These are phyloP conservation scores for Pyrocoelia pectoralis DNA, from an alignment of 2,888 invertebrate genomes.

Conservation along the genomic window DNA sequence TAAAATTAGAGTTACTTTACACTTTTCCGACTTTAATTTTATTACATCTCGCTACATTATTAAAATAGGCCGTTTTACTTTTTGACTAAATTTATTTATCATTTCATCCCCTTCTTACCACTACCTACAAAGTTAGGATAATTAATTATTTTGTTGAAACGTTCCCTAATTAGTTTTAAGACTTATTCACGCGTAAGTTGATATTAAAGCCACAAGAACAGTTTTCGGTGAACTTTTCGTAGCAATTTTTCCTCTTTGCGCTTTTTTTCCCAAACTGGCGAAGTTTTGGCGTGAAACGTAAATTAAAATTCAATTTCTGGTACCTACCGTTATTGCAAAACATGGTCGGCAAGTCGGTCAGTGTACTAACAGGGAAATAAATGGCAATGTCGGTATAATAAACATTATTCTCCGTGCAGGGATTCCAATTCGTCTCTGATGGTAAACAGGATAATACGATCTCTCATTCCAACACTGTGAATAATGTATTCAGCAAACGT, in stretches of 20 bases:
- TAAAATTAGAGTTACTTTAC: too few relatives aligned
- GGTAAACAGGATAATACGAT: slow-evolving; percentile 19
- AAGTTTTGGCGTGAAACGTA: too few relatives aligned
- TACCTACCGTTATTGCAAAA: slow-evolving; percentile 13
- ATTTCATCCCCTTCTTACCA: background rate
- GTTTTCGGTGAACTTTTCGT: background rate
- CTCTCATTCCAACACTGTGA: background rate
- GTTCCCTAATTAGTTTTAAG: background rate
- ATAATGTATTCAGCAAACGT: background rate
- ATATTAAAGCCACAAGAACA: background rate
- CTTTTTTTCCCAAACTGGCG: too few relatives aligned
- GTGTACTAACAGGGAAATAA: slow-evolving; percentile 16
- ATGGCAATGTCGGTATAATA: slow-evolving; percentile 33
- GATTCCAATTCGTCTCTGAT: slow-evolving; percentile 21
- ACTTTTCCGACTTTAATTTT: too few relatives aligned
- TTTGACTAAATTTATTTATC: too few relatives aligned
- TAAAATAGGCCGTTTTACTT: too few relatives aligned
- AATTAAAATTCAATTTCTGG: too few relatives aligned
- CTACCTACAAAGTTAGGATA: background rate
- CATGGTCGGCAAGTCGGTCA: slow-evolving; percentile 23
- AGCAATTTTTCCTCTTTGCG: too few relatives aligned
- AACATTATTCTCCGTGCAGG: slow-evolving; percentile 27
- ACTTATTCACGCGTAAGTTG: background rate
- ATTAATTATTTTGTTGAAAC: background rate
- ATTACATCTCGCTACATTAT: too few relatives aligned